Percentiles rank a stretch among this genome's conserved stretches.
Conservation (phyloP, 2,888 invertebrate genomes). For the Luffia ferchaultella region DNA sequence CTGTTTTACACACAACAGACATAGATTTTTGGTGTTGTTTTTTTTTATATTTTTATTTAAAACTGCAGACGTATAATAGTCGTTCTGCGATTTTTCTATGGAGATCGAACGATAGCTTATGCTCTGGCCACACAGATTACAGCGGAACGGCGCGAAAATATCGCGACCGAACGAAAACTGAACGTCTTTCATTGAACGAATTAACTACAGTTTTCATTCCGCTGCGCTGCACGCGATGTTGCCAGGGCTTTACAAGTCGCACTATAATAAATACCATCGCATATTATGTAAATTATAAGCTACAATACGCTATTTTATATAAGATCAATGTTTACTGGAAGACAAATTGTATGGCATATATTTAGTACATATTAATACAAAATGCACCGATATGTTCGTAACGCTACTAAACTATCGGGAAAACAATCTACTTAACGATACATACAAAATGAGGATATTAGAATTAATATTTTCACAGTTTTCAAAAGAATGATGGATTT, state of each 20-base stretch:
- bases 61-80: too few relatives aligned
- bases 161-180: too few relatives aligned
- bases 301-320: conserved; percentile 61
- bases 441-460: not conserved
- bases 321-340: conserved; percentile 64
- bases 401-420: conserved; percentile 54
- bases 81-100: too few relatives aligned
- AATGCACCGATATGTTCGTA: conserved; percentile 52
- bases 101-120: too few relatives aligned
- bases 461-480: not conserved
- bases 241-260: not conserved
- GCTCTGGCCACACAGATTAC: too few relatives aligned
- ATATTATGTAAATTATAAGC: conserved; percentile 43
- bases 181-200: too few relatives aligned
- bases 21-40: conserved; percentile 22
- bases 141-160: too few relatives aligned
- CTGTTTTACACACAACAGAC: conserved; percentile 14
- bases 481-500: too few relatives aligned
- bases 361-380: conserved; percentile 51
- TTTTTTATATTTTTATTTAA: too few relatives aligned
- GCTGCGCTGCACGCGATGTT: too few relatives aligned
- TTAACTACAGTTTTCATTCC: too few relatives aligned
- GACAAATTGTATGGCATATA: conserved; percentile 67
- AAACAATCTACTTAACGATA: conserved; percentile 38
- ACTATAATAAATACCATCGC: not conserved